Evolutionary conservation across 1,140 invertebrate species (phyloP).

Genomic region (Drosophila nebulosa): DNA sequence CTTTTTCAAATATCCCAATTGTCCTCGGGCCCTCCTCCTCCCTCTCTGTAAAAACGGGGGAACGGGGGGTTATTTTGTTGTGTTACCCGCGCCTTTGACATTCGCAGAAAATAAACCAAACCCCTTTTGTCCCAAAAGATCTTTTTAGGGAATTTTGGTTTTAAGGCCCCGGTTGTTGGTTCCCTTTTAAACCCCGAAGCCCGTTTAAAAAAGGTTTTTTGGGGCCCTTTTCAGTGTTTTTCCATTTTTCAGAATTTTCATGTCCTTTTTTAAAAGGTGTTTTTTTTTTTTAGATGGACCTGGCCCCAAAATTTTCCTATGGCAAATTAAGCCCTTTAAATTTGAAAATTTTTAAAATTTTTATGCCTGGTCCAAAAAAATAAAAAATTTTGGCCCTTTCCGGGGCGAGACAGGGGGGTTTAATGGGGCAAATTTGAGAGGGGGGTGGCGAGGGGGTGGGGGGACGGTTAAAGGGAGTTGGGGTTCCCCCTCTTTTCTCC

Average conservation of each 20-base stretch:
- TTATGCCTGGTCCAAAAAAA: slow-evolving; percentile 9
- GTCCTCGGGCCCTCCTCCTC: not conserved
- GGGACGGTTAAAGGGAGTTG: no score
- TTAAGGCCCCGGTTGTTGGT: not conserved
- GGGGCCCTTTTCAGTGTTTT: slow-evolving; percentile 12
- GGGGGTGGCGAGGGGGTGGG: not conserved
- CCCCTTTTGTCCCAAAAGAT: slow-evolving; percentile 26
- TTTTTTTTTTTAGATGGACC: slow-evolving; percentile 19
- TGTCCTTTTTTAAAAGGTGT: not conserved
- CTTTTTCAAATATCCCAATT: not conserved
- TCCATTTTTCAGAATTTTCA: not conserved
- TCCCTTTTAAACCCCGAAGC: slow-evolving; percentile 27
- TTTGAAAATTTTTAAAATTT: slow-evolving; percentile 26
- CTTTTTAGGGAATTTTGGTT: not conserved
- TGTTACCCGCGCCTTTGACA: not conserved
- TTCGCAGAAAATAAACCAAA: slow-evolving; percentile 28
- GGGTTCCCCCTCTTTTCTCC: not conserved
- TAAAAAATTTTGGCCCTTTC: slow-evolving; percentile 6
- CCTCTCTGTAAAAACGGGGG: not conserved
- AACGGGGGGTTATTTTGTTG: not conserved
- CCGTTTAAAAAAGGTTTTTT: no score
- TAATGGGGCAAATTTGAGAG: not conserved
- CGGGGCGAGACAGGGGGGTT: no score
- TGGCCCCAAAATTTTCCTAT: not conserved
- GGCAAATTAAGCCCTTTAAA: slow-evolving; percentile 28